Percentiles rank a stretch among this genome's conserved stretches.
Evolutionary conservation across 2,888 invertebrate species (phyloP).

Genomic region (Stomorhina lunata): DNA sequence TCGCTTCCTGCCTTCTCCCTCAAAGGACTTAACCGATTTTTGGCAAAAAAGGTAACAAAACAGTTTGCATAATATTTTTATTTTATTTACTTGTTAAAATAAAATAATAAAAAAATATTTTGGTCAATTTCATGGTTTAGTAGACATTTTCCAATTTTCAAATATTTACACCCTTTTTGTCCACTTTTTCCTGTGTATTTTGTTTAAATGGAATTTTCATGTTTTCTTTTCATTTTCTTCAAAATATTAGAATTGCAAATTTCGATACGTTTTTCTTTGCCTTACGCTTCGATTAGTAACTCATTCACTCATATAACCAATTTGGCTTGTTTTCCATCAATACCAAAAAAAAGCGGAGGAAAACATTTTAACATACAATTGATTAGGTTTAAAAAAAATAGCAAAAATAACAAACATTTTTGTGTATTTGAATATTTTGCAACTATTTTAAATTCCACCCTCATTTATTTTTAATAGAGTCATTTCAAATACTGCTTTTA

Average conservation of each 20-base stretch:
- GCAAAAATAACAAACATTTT: slow-evolving; percentile 17
- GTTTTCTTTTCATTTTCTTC: slow-evolving; percentile 77
- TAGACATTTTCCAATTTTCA: slow-evolving; percentile 31
- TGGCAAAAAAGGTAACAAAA: slow-evolving; percentile 18
- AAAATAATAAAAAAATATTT: slow-evolving; percentile 43
- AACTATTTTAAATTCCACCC: slow-evolving; percentile 69
- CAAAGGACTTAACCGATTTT: background rate
- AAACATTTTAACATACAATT: slow-evolving; percentile 64
- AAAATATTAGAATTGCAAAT: slow-evolving; percentile 64
- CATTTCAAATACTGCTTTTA: slow-evolving; percentile 49
- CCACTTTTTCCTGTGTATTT: slow-evolving; percentile 5
- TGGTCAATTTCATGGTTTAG: slow-evolving; percentile 78
- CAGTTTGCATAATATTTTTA: slow-evolving; percentile 45
- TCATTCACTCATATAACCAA: slow-evolving; percentile 34
- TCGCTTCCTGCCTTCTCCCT: background rate
- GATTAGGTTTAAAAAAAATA: slow-evolving; percentile 25
- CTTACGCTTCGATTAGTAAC: slow-evolving; percentile 54
- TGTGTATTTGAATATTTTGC: slow-evolving; percentile 65
- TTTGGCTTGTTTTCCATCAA: slow-evolving; percentile 17
- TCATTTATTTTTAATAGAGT: slow-evolving; percentile 65
- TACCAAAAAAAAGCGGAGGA: slow-evolving; percentile 64
- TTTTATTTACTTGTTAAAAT: slow-evolving; percentile 36
- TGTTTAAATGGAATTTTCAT: slow-evolving; percentile 75
- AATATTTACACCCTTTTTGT: slow-evolving; percentile 46
- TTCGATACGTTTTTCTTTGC: slow-evolving; percentile 41